Evolutionary conservation across 2,113 vertebrate species (phyloP), one percentile per base, ranked within the genome.

Genomic region (Lampris megalopsis): DNA sequence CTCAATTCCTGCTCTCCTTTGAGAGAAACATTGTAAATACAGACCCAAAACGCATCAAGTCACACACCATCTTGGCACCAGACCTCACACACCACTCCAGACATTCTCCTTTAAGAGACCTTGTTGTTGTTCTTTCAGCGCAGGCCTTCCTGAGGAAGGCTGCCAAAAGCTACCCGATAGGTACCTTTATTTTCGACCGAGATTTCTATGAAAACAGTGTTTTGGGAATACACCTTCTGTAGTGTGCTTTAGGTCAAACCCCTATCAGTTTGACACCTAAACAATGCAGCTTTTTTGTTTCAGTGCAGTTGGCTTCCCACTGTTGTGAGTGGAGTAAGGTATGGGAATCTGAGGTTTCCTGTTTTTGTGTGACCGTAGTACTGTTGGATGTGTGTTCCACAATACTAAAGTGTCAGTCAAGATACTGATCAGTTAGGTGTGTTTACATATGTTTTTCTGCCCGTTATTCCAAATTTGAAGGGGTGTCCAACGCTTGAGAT

Each of bases 261-360:
- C 49, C 11, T 37, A 7, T 40, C 45, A 43, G 43, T 63, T 42
- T 56, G 40, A 82, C 63, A 37, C 64, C 35, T 10, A 79, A 86
- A 91, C 87, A 91, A 90, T 89, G 85, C 64, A 0, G 66, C 47
- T 63, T 49, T 79, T 63, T 82, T 79, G 48, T 5, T 13, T 43
- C 45, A 6, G 6, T 50, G 64, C 73, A 24, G 2, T 48, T 73
- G 49, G 63, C 75, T 82, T 82, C 80, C 79, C 59, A 77, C 69
- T 53, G 71, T 57, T 83, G 61, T 67, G 70, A 66, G 72, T 58
- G 68, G 41, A 84, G 64, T 68, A 59, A 87, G 76, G 74, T 77
- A 66, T 83, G 77, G 75, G 80, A 69, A 56, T 89, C 36, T 50
- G 75, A 77, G 48, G 61, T 80, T 89, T 92, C 90, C 92, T 92